Evolutionary conservation across 1,140 invertebrate genomes (phyloP), one percentile per base, ranked within the genome.

Genomic region (Heliconius hewitsoni): DNA sequence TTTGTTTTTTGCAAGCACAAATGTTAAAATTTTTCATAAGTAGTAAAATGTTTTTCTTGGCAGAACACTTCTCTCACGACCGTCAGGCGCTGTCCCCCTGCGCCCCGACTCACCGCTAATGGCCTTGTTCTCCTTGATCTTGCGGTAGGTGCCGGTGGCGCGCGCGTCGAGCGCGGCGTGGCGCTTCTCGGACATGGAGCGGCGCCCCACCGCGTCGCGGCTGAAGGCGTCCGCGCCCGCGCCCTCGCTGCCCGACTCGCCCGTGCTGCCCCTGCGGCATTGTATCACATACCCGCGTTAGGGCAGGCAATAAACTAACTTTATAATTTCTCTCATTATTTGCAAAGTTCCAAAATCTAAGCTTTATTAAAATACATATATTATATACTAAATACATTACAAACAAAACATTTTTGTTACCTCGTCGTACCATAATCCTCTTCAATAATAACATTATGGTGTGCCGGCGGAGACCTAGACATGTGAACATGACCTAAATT

Each of bases 121-220:
- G 13, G 92, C 93, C 96, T 93, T 97, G 96, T 81, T 91, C 89
- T 98, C 98, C 94, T 99, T 99, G 83, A 98, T 98, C 82, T 98
- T 96, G 93, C 99, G 98, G 91, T 99, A 99, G 6, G 98, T 99
- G 88, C 98, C 98, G 2, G 98, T 99, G 86, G 96, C 97, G 91
- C 98, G 97, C n/a, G 98, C 98, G 95, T 99, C 98, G 52, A 99
- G 93, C 16, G 98, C 98, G 0, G 98, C 98, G 92, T 99, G 98
- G 71, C 98, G 95, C 91, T 99, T 99, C 94, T 99, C 99, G 1
- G 98, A 99, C 97, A 99, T 99, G 91, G 98, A 99, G 93, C 99
- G 98, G 37, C 98, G 95, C 0, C 98, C 98, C 82, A 99, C 96
- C 11, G 98, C 98, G 94, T 99, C 98, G 55, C 99, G 95, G 34